phyloP scores from a whole-genome alignment of 2,888 invertebrate species.

The Chalcis sispes region DNA sequence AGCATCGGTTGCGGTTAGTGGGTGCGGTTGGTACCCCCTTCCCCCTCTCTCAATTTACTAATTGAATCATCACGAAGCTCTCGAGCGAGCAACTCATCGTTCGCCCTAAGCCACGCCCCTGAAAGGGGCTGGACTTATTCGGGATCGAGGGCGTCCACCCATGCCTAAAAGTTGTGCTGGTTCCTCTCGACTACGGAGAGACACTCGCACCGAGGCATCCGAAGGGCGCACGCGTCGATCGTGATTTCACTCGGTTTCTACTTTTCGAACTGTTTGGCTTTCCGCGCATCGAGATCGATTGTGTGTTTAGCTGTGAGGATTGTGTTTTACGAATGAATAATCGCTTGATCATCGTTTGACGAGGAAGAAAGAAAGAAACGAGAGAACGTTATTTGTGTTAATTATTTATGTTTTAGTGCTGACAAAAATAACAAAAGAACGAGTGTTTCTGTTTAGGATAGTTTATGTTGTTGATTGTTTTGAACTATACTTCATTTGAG shows the following conservation, averaged over 20 bases:
- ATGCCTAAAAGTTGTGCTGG: conserved; percentile 27
- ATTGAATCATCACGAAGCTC: conserved; percentile 68
- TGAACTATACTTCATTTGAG: background rate
- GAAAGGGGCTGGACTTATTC: conserved; percentile 51
- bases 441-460: background rate
- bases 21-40: conserved; percentile 12
- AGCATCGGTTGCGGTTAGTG: too few species aligned
- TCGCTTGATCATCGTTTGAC: too few species aligned
- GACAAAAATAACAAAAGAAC: too few species aligned
- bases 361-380: too few species aligned
- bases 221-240: conserved; percentile 61
- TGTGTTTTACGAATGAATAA: too few species aligned
- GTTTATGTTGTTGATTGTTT: background rate
- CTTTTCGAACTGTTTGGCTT: background rate
- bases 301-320: too few species aligned
- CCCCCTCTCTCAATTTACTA: conserved; percentile 68
- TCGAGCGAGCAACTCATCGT: background rate
- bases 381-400: too few species aligned
- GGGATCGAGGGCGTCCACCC: conserved; percentile 28
- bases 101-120: conserved; percentile 56
- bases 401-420: too few species aligned
- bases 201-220: conserved; percentile 57
- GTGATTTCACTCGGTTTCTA: too few species aligned
- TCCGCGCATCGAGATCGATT: background rate
- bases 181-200: conserved; percentile 29